Base-by-base conservation (phyloP, 2,888 invertebrate species). In the Andrena trimmerana region DNA sequence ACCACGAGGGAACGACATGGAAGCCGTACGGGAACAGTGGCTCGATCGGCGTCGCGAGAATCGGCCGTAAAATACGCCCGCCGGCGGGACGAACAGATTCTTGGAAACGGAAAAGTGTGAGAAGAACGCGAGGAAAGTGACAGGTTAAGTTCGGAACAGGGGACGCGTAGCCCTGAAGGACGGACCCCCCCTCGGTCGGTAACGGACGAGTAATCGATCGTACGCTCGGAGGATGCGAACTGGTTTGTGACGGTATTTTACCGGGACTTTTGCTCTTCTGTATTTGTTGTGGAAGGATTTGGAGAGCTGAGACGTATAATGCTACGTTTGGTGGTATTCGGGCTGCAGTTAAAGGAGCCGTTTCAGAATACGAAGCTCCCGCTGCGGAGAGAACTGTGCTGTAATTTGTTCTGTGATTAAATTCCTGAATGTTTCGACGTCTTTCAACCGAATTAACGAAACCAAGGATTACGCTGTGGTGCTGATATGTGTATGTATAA, bases 101-200 rank as follows among this genome's bases (percentile, higher is more conserved):
- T 36, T 13, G 27, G 20, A 8, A 8, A 31, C 13, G 6, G n/a
- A n/a, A 4, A 16, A 42, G 71, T 73, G 69, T n/a, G 71, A 48
- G 73, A 36, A 71, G 68, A 59, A 67, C 59, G 65, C 48, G 36
- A 75, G 60, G 52, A 31, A 48, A 68, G 72, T 60, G 83, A 79
- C 83, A 70, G 78, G 84, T 79, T 84, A 79, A 79, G 83, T 75
- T 84, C 68, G 79, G 78, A 79, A 74, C 71, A 52, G 73, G 69
- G 69, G 80, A 87, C 79, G 85, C 83, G 36, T 79, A 59, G 52
- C 54, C 67, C 76, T 72, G 48, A 66, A 66, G 42, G 42, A 16
- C 42, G 42, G 16, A 0, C 0, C 36, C 10, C 10, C 66, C 48
- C 75, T 79, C 86, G 70, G 87, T 85, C 85, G 86, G 78, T 87